phyloP scores from a whole-genome alignment of 2,113 vertebrate genomes.

The Ascaphus truei region DNA sequence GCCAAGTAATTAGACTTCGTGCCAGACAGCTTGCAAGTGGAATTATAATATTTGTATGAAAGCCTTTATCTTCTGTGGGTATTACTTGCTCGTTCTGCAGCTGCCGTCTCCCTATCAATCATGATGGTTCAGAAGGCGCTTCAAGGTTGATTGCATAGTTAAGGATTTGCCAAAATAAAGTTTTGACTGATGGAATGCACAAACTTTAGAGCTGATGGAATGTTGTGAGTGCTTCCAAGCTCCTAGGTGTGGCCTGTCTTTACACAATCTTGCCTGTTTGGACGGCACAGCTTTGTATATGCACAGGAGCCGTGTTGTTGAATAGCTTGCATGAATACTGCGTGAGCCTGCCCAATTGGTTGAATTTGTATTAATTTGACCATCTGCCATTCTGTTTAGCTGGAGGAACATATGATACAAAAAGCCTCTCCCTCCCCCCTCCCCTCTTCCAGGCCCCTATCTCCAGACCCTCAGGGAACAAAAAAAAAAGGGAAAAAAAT shows the following conservation, averaged over 20 bases:
- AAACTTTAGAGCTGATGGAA: slow-evolving; percentile 43
- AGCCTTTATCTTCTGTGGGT: slow-evolving; percentile 47
- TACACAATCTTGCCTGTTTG: slow-evolving; percentile 30
- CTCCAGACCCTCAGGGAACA: not conserved
- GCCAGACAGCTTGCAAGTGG: slow-evolving; percentile 43
- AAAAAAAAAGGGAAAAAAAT: slow-evolving; percentile 15
- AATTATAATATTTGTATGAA: slow-evolving; percentile 42
- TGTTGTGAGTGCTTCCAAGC: slow-evolving; percentile 28
- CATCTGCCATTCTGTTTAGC: slow-evolving; percentile 72
- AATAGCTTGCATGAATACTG: slow-evolving; percentile 19
- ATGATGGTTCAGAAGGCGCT: slow-evolving; percentile 12
- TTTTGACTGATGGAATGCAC: slow-evolving; percentile 57
- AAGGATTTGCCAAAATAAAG: slow-evolving; percentile 30
- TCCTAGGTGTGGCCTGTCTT: slow-evolving; percentile 28
- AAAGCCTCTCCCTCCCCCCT: slow-evolving; percentile 15
- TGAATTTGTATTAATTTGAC: slow-evolving; percentile 70
- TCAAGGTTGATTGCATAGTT: slow-evolving; percentile 19
- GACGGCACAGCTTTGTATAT: slow-evolving; percentile 33
- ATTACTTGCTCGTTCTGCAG: slow-evolving; percentile 44
- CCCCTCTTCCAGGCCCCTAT: too few relatives aligned
- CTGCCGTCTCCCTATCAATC: slow-evolving; percentile 52
- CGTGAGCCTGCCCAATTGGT: slow-evolving; percentile 55
- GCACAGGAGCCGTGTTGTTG: slow-evolving; percentile 33
- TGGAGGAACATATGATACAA: slow-evolving; percentile 66
- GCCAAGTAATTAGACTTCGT: slow-evolving; percentile 24